Base-by-base conservation (phyloP, 2,797 vertebrate species). In the Rhinophrynus dorsalis region DNA sequence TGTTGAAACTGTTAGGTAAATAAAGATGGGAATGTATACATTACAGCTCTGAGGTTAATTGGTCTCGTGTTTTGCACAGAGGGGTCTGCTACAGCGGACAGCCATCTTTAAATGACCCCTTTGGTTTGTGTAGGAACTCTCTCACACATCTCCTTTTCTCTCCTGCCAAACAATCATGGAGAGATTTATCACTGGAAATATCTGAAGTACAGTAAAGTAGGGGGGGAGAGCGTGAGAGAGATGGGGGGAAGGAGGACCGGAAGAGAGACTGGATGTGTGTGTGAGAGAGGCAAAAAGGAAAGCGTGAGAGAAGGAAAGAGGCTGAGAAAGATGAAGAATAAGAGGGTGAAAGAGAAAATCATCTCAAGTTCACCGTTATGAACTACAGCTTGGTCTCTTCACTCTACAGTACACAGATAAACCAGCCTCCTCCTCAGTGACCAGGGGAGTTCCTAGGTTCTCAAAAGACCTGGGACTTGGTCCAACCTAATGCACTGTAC, bases 171-270 rank as follows among this genome's bases (percentile, higher is more conserved):
- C 70, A 73, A 30, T 47, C 21, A 13, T 1, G 47, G 37, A 37
- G 55, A 73, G 70, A 73, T 73, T 73, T 73, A 73, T 67, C 70
- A 66, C 62, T 67, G 62, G 55, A 73, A 73, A 67, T 65, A 65
- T 72, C 69, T 60, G 54, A 52, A 52, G 55, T 59, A 54, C 24
- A 45, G 55, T 12, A 54, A 44, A 44, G 9, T 9, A 13, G 23
- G 15, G 37, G n/a, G n/a, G 35, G 35, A 20, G 70, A 50, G 45
- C 56, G 62, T 66, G 70, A 73, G 70, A 73, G 68, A 58, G 56
- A 59, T 4, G 47, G 47, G 47, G 47, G 47, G 13, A 45, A 37
- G 15, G 54, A 59, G 45, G 27, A 54, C 58, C 38, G 32, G 47
- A 59, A 38, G 32, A 17, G 55, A 21, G 18, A 11, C 6, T 66